Base-by-base conservation (phyloP, 2,797 vertebrate species). In the Sebastes goodei region DNA sequence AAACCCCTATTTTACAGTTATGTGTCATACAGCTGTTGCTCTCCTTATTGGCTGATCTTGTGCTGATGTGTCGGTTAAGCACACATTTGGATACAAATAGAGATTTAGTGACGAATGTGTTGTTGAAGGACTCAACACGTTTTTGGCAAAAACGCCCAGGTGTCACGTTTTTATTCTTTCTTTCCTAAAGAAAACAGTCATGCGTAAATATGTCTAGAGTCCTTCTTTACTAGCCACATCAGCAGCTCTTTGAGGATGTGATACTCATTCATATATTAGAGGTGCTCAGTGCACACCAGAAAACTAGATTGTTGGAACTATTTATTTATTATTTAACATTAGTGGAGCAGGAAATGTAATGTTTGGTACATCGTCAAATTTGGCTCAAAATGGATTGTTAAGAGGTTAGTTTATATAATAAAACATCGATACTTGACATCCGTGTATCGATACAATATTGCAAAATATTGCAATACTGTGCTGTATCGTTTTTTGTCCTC, bases 401-500 rank as follows among this genome's bases (percentile, higher is more conserved):
- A 38, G 35, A 38, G 35, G 35, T 38, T 12, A 42, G 38, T 46
- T 46, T 46, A 46, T 46, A 46, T 46, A 46, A 17, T 46, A 46
- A 2, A 46, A 15, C 14, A 7, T 46, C 2, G 42, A 46, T 15
- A 46, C 42, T 46, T 46, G 42, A 46, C 42, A 15, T 17, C 42
- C 15, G 15, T 46, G 42, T 46, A 46, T 46, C 14, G 15, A 46
- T 46, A 15, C 15, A 46, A 46, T 46, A 46, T 46, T 46, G 15
- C 42, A 17, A 46, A 46, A 46, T 46, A 17, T 46, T 15, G 42
- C 6, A 2, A 46, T 46, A 46, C 3, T 46, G 14, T 46, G 42
- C 6, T 15, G 42, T 17, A 46, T 46, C 0, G 3, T 15, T 15
- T 42, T 42, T 15, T 42, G 0, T 1, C 6, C 6, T 3, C 42